Evolutionary conservation across 2,888 invertebrate genomes (phyloP), one percentile per base, ranked within the genome.

Genomic region (Tenthredo distinguenda): DNA sequence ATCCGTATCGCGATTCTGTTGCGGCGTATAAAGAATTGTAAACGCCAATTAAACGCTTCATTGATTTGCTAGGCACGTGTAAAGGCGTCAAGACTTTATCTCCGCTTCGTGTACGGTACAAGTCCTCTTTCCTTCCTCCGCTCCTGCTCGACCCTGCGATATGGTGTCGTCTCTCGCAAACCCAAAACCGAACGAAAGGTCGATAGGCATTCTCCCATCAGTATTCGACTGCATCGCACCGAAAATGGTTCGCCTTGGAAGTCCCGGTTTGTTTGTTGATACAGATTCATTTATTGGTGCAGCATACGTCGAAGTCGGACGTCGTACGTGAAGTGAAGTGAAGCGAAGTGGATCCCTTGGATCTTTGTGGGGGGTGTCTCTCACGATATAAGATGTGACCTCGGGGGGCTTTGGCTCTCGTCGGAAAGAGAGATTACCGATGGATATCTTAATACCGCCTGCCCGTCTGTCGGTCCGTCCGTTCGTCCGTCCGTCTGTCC

Each of bases 31-130:
- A 91, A 92, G 91, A 92, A 92, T 92, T 92, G 92, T 92, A 92
- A 92, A 92, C 89, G 91, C 91, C 92, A 92, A 92, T 92, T 92
- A 92, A 92, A 92, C 92, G 92, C 91, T 92, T 92, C 83, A 81
- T 81, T 81, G 81, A 81, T 81, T 81, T 81, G 81, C 81, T 81
- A 81, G 81, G 81, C 81, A 81, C 81, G 81, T 81, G 81, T 81
- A 81, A 81, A 81, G 81, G 81, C 81, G 81, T 81, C 81, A 81
- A 62, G 81, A 81, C 81, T 81, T 81, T 81, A 81, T 81, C 81
- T 68, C 62, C 26, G n/a, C 31, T 26, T 15, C 40, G 40, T 81
- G n/a, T 72, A 40, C 18, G 18, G 40, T n/a, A 37, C 37, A n/a
- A 72, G n/a, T n/a, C 10, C 40, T 72, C 7, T n/a, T 9, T 40